phyloP scores from a whole-genome alignment of 2,797 vertebrate species.

The Muscicapa comitata region DNA sequence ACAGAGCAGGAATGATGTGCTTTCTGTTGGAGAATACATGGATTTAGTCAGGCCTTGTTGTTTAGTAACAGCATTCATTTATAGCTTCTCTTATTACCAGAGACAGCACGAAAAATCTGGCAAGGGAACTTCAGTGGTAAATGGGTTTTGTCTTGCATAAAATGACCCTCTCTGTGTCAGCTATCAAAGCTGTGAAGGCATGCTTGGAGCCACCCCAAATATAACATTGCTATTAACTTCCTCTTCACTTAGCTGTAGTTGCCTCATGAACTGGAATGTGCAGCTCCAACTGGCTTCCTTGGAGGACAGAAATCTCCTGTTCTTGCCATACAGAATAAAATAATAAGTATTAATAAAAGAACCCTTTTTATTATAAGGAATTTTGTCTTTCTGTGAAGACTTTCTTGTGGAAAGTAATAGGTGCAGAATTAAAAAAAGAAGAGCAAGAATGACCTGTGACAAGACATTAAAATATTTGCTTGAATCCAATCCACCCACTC shows the following conservation, averaged over 20 bases:
- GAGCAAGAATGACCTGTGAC: not conserved
- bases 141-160: conserved; percentile 28
- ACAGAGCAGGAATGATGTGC: not conserved
- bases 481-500: not conserved
- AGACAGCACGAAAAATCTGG: not conserved
- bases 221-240: conserved; percentile 55
- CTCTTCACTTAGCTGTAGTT: conserved; percentile 21
- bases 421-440: not conserved
- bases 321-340: not conserved
- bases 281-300: not conserved
- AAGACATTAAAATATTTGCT: not conserved
- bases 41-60: not conserved
- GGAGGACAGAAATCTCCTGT: not conserved
- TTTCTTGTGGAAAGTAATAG: not conserved
- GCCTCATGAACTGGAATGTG: conserved; percentile 21
- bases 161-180: conserved; percentile 14
- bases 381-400: not conserved
- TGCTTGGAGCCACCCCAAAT: conserved; percentile 54
- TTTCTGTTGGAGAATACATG: not conserved
- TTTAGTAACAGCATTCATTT: not conserved
- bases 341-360: not conserved
- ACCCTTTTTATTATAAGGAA: not conserved
- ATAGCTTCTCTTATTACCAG: not conserved
- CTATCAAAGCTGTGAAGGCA: conserved; percentile 57
- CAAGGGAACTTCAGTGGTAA: not conserved